Evolutionary conservation across 2,113 vertebrate genomes (phyloP).

Genomic region (Laticauda colubrina): DNA sequence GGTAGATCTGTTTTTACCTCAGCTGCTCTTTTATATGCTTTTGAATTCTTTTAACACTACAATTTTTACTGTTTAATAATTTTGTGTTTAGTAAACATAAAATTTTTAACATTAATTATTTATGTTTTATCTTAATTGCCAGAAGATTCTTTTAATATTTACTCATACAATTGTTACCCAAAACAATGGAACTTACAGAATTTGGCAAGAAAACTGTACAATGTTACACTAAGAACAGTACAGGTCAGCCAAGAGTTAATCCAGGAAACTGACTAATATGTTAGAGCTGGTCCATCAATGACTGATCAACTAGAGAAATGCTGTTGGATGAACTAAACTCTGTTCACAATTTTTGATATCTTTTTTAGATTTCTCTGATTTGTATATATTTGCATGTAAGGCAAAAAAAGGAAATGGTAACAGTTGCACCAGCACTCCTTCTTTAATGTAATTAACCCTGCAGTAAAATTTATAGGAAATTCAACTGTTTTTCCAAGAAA

Average conservation of each 20-base stretch:
- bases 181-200: slow-evolving; percentile 17
- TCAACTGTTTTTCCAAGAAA: slow-evolving; percentile 26
- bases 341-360: too few relatives aligned
- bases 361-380: not conserved
- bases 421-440: slow-evolving; percentile 20
- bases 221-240: not conserved
- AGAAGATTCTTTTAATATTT: slow-evolving; percentile 40
- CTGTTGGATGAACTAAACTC: not conserved
- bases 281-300: not conserved
- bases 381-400: not conserved
- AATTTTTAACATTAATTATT: not conserved
- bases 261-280: not conserved
- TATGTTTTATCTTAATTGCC: not conserved
- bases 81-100: not conserved
- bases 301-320: not conserved
- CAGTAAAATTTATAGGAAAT: slow-evolving; percentile 25
- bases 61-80: not conserved
- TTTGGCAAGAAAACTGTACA: not conserved
- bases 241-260: not conserved
- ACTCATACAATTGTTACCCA: slow-evolving; percentile 31
- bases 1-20: not conserved
- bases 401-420: slow-evolving; percentile 4
- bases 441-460: slow-evolving; percentile 21
- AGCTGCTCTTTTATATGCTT: not conserved
- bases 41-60: not conserved